Evolutionary conservation across 2,888 invertebrate genomes (phyloP).

Genomic region (Morpho deidamia): DNA sequence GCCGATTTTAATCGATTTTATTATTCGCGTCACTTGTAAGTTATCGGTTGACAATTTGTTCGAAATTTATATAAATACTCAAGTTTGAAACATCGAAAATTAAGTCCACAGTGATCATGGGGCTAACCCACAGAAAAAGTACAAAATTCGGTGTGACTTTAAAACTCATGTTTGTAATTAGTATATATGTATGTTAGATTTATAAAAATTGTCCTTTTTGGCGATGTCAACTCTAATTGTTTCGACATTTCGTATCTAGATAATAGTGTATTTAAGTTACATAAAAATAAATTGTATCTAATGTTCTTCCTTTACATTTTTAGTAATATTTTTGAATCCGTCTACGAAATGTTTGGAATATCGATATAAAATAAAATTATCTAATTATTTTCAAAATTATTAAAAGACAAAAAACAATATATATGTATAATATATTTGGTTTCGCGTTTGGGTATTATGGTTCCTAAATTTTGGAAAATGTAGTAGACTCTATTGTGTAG

Average conservation of each 20-base stretch:
- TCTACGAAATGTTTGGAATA: conserved; percentile 72
- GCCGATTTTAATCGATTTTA: conserved; percentile 47
- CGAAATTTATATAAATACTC: conserved; percentile 71
- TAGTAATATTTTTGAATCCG: conserved; percentile 71
- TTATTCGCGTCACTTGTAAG: conserved; percentile 47
- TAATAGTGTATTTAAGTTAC: conserved; percentile 66
- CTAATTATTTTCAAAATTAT: conserved; percentile 75
- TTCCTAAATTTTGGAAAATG: conserved; percentile 79
- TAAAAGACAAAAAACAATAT: conserved; percentile 55
- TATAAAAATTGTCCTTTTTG: conserved; percentile 56
- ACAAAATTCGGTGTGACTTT: conserved; percentile 77
- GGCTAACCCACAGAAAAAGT: conserved; percentile 68
- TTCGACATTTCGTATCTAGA: conserved; percentile 62
- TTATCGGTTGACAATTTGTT: conserved; percentile 71
- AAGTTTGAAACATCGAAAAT: conserved; percentile 74
- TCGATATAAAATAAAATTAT: conserved; percentile 60
- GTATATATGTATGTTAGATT: conserved; percentile 57
- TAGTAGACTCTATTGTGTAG: conserved; percentile 77
- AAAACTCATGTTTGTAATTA: conserved; percentile 65
- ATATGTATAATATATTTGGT: conserved; percentile 68
- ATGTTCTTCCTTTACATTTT: conserved; percentile 61
- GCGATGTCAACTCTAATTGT: conserved; percentile 56
- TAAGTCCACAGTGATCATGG: conserved; percentile 73
- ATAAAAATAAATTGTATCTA: conserved; percentile 49
- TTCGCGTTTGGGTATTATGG: conserved; percentile 78